A percentile compares a stretch with the other conserved stretches of the same genome.
Evolutionary conservation across 2,113 vertebrate species (phyloP).

Genomic region (Dipodomys stephensi): DNA sequence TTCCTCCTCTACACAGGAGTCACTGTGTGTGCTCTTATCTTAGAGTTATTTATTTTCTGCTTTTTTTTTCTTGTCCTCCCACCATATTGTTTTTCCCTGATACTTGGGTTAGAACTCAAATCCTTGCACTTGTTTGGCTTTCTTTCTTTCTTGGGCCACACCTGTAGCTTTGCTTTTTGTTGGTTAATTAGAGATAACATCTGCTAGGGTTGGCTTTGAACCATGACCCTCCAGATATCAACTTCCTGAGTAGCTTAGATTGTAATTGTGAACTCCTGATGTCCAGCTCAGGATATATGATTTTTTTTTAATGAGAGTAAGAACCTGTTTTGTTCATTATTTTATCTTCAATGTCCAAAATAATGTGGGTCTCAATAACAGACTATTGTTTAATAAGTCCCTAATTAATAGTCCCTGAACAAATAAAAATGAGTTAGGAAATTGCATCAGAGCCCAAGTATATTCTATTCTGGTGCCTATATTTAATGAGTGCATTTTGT

Average conservation of each 20-base stretch:
- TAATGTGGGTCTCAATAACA: background rate
- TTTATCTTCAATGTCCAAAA: background rate
- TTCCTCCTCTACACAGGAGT: background rate
- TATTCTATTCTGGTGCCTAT: background rate
- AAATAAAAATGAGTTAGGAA: slow-evolving; percentile 9
- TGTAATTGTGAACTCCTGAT: no score
- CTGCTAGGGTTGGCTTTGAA: no score
- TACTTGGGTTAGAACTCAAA: no score
- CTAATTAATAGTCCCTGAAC: background rate
- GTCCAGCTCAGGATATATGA: no score
- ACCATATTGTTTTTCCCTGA: background rate
- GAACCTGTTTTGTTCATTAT: background rate
- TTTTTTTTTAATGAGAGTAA: background rate
- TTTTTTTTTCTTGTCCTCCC: background rate
- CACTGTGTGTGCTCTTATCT: background rate
- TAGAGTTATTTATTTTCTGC: background rate
- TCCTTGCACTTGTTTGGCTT: no score
- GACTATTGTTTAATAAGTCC: background rate
- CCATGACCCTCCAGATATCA: no score
- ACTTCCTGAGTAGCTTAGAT: no score
- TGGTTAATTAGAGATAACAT: no score
- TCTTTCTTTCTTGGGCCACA: no score
- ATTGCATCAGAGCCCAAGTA: background rate
- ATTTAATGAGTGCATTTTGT: background rate
- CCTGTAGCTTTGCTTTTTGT: no score